Evolutionary conservation across 2,888 invertebrate genomes (phyloP).

Genomic region (Lypha dubia): DNA sequence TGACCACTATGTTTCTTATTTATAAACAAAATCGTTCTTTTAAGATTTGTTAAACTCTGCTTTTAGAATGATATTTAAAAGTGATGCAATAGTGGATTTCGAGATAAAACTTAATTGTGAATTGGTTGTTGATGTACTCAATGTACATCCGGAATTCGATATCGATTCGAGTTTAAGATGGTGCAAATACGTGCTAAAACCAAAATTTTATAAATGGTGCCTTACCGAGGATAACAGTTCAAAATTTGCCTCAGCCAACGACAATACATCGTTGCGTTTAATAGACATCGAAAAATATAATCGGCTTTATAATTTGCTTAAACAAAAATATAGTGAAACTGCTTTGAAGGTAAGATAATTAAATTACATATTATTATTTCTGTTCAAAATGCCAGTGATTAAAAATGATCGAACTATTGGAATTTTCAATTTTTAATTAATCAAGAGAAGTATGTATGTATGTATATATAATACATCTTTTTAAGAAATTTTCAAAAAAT

Average conservation of each 20-base stretch:
- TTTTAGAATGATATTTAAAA: slow-evolving; percentile 76
- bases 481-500: too few species aligned
- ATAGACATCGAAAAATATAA: slow-evolving; percentile 89
- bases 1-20: too few species aligned
- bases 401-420: too few species aligned
- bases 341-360: slow-evolving; percentile 86
- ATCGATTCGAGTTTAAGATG: slow-evolving; percentile 74
- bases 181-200: slow-evolving; percentile 84
- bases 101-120: slow-evolving; percentile 72
- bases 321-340: slow-evolving; percentile 89
- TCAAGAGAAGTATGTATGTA: too few species aligned
- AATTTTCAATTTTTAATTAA: too few species aligned
- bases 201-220: slow-evolving; percentile 82
- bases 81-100: slow-evolving; percentile 75
- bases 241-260: slow-evolving; percentile 55
- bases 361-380: too few species aligned
- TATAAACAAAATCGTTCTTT: not conserved
- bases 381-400: not conserved
- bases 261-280: slow-evolving; percentile 86
- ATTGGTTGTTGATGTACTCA: slow-evolving; percentile 56
- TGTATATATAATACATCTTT: too few species aligned
- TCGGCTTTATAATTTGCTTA: slow-evolving; percentile 88
- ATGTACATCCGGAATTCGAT: slow-evolving; percentile 31
- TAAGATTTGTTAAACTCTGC: slow-evolving; percentile 76
- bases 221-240: slow-evolving; percentile 48